Conservation (phyloP, 1,140 invertebrate genomes). For the Aphis gossypii region DNA sequence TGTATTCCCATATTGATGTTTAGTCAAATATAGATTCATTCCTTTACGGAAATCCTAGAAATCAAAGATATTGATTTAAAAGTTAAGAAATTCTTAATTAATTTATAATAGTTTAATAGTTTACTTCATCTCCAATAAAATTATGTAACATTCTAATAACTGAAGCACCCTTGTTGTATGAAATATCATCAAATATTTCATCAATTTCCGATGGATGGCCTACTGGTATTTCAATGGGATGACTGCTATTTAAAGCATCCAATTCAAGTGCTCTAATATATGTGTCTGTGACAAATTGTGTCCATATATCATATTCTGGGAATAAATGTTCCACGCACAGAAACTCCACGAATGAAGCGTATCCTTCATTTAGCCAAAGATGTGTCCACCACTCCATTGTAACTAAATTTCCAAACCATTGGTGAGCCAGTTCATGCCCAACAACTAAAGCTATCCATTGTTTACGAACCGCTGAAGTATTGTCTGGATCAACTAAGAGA, state of each 20-base stretch:
- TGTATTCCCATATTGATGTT: slow-evolving; percentile 89
- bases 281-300: slow-evolving; percentile 86
- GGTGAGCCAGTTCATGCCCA: slow-evolving; percentile 87
- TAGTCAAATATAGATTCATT: slow-evolving; percentile 90
- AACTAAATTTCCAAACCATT: slow-evolving; percentile 89
- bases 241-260: slow-evolving; percentile 88
- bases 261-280: slow-evolving; percentile 83
- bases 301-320: slow-evolving; percentile 93
- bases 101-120: slow-evolving; percentile 59
- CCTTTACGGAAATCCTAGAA: slow-evolving; percentile 87
- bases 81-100: not conserved
- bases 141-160: slow-evolving; percentile 96
- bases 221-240: slow-evolving; percentile 90
- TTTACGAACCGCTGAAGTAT: slow-evolving; percentile 82
- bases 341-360: slow-evolving; percentile 89
- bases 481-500: slow-evolving; percentile 82
- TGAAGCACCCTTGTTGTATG: slow-evolving; percentile 91
- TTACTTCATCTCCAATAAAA: slow-evolving; percentile 87
- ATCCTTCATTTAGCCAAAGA: slow-evolving; percentile 84
- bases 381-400: slow-evolving; percentile 82
- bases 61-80: not conserved
- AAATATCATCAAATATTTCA: slow-evolving; percentile 95
- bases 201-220: slow-evolving; percentile 90
- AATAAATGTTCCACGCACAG: slow-evolving; percentile 87
- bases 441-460: slow-evolving; percentile 89